Conservation (phyloP, 1,140 invertebrate species). For the Drosophila jambulina region DNA sequence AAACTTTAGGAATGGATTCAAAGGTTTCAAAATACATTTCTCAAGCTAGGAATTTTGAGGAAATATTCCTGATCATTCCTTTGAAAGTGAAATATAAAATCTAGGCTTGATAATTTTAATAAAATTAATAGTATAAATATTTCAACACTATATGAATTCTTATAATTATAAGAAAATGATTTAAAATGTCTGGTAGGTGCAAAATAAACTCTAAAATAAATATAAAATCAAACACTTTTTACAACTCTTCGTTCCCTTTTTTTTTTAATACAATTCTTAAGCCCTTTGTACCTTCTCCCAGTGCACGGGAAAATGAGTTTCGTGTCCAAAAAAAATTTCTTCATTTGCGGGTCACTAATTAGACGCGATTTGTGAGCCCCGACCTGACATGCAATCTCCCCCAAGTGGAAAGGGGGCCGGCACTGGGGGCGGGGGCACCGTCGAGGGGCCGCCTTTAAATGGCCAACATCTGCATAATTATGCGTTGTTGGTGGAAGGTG, state of each 20-base stretch:
- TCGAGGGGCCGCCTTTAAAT: slow-evolving; percentile 30
- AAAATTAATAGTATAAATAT: background rate
- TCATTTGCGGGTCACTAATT: slow-evolving; percentile 54
- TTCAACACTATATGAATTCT: background rate
- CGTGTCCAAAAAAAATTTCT: slow-evolving; percentile 50
- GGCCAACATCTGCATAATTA: slow-evolving; percentile 55
- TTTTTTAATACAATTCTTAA: background rate
- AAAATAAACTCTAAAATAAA: too few relatives aligned
- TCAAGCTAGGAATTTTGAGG: too few relatives aligned
- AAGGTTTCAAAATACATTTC: too few relatives aligned
- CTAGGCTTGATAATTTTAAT: background rate
- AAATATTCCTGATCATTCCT: background rate
- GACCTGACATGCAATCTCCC: slow-evolving; percentile 39
- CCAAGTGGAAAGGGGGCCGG: slow-evolving; percentile 17
- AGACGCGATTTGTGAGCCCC: slow-evolving; percentile 45
- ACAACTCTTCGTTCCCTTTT: too few relatives aligned
- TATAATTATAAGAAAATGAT: background rate
- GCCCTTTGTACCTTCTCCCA: background rate
- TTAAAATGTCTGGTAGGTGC: rapidly evolving
- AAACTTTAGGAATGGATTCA: background rate
- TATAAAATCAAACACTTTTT: background rate
- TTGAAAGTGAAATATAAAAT: background rate
- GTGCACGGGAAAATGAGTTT: slow-evolving; percentile 31
- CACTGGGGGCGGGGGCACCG: background rate
- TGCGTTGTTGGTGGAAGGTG: slow-evolving; percentile 48